These are phyloP conservation scores for Bradypodion pumilum DNA, from an alignment of 2,797 vertebrate species.

Conservation along the genomic window DNA sequence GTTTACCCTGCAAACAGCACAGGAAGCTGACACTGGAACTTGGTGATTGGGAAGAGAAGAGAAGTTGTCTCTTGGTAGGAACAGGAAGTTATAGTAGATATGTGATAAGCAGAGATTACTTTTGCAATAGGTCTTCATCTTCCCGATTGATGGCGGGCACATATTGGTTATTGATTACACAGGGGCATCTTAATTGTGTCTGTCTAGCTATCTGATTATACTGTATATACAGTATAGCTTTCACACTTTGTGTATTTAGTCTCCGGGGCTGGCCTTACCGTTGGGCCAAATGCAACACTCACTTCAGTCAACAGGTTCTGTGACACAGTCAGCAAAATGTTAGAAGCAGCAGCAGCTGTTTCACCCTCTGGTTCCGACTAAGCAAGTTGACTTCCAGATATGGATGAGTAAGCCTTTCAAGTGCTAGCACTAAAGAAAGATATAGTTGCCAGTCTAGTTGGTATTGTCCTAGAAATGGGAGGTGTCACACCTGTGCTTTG, in stretches of 20 bases:
- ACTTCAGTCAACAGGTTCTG: too few relatives aligned
- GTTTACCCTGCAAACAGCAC: neutral
- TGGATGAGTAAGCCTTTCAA: neutral
- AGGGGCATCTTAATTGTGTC: fast-evolving
- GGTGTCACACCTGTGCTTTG: neutral
- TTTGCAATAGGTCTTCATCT: slow-evolving; percentile 33
- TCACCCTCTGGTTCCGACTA: neutral
- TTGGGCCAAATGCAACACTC: too few relatives aligned
- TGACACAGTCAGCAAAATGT: too few relatives aligned
- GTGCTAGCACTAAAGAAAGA: neutral
- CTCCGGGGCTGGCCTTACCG: neutral
- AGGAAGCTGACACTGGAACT: slow-evolving; percentile 61
- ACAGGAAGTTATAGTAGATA: slow-evolving; percentile 69
- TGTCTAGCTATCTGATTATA: too few relatives aligned
- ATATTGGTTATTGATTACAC: fast-evolving
- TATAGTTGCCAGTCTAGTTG: neutral
- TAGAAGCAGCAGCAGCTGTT: too few relatives aligned
- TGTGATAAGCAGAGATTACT: slow-evolving; percentile 68
- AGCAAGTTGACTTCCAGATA: neutral
- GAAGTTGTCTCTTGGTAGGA: slow-evolving; percentile 51
- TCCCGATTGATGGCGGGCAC: neutral
- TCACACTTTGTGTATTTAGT: neutral
- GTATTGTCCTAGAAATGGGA: neutral
- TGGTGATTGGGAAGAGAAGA: slow-evolving; percentile 49
- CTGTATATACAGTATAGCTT: neutral